Conservation (phyloP, 2,888 invertebrate genomes). For the Caenorhabditis sp. region DNA sequence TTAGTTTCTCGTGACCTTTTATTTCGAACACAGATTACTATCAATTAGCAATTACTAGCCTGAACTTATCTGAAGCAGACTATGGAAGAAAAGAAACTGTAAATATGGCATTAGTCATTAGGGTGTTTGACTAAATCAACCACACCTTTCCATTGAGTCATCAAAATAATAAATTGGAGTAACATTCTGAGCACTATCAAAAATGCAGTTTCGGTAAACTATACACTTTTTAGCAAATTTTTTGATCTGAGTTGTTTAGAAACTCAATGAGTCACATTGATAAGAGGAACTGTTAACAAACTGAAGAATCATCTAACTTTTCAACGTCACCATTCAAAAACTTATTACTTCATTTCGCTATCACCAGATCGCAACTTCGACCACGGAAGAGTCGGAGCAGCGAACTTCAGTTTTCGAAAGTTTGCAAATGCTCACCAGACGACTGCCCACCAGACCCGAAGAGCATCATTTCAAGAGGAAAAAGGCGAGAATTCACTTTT, state of each 20-base stretch:
- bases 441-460: neutral
- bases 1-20: slow-evolving; percentile 10
- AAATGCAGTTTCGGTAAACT: neutral
- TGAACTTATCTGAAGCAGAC: neutral
- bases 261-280: slow-evolving; percentile 26
- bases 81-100: neutral
- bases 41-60: neutral
- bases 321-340: slow-evolving; percentile 15
- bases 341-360: slow-evolving; percentile 17
- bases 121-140: neutral
- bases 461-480: neutral
- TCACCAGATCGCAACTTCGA: slow-evolving; percentile 16
- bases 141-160: neutral
- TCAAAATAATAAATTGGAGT: neutral
- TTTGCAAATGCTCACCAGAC: slow-evolving; percentile 32
- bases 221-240: slow-evolving; percentile 18
- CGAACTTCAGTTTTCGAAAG: slow-evolving; percentile 23
- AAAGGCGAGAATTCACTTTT: slow-evolving; percentile 7
- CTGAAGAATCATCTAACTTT: slow-evolving; percentile 23
- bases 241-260: slow-evolving; percentile 10
- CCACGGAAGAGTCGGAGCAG: neutral
- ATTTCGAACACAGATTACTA: neutral
- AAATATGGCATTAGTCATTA: neutral
- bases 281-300: slow-evolving; percentile 35
- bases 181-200: neutral